phyloP scores from a whole-genome alignment of 53 echinoderm and acorn worm genomes.

The Echinometra lucunter region DNA sequence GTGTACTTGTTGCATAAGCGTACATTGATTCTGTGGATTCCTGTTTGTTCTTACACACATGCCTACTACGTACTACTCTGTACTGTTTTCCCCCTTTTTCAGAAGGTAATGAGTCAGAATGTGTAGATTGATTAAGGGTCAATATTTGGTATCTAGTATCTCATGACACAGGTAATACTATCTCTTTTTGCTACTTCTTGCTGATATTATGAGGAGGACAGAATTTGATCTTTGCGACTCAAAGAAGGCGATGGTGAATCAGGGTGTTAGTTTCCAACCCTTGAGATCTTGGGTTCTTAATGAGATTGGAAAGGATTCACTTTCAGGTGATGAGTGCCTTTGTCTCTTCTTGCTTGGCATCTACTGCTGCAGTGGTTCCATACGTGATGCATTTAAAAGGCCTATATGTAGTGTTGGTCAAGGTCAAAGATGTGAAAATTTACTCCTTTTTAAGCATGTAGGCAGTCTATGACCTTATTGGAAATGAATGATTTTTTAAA shows the following conservation, averaged over 20 bases:
- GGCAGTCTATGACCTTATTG: background rate
- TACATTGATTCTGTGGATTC: background rate
- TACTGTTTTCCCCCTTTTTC: background rate
- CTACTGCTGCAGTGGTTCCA: no score
- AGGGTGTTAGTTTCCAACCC: conserved; percentile 15
- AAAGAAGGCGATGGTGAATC: background rate
- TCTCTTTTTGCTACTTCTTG: background rate
- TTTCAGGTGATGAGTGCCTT: background rate
- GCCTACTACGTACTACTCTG: background rate
- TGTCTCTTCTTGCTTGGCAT: no score
- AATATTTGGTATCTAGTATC: conserved; percentile 34
- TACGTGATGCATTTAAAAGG: no score
- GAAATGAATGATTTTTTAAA: background rate
- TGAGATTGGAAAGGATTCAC: conserved; percentile 1
- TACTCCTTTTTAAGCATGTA: no score
- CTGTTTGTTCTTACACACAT: background rate
- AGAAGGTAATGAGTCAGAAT: background rate
- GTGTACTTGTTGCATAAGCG: background rate
- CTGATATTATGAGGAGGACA: conserved; percentile 32
- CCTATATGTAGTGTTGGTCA: no score
- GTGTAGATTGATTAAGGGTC: conserved; percentile 47
- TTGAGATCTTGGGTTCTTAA: background rate
- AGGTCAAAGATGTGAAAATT: no score
- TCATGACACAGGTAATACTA: conserved; percentile 21
- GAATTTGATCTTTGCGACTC: conserved; percentile 43